Percentiles rank a stretch among this genome's conserved stretches.
Evolutionary conservation across 2,797 vertebrate genomes (phyloP).

Genomic region (Syngnathus acus): DNA sequence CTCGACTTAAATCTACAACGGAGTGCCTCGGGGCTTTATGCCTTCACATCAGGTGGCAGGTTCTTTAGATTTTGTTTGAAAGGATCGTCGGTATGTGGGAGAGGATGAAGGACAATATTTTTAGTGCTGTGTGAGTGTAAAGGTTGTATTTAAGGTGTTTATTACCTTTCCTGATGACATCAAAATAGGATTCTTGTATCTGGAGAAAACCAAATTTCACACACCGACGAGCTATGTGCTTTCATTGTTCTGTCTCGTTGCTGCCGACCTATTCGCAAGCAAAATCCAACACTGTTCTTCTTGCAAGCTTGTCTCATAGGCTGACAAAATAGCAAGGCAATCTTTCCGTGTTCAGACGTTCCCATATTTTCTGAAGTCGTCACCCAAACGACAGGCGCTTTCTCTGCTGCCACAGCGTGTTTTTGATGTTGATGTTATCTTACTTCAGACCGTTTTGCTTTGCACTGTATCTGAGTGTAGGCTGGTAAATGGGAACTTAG

Average conservation of each 20-base stretch:
- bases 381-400: slow-evolving; percentile 10
- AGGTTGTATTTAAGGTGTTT: too few relatives aligned
- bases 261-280: slow-evolving; percentile 12
- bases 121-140: neutral
- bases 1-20: neutral
- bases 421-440: neutral
- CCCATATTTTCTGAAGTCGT: slow-evolving; percentile 8
- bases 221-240: neutral
- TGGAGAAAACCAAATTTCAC: neutral
- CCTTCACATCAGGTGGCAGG: neutral
- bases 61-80: neutral
- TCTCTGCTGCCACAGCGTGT: neutral
- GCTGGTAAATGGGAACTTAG: neutral
- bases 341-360: slow-evolving; percentile 21
- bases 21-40: neutral
- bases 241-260: slow-evolving; percentile 17
- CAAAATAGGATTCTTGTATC: neutral
- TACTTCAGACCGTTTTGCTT: neutral
- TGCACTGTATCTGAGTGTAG: neutral
- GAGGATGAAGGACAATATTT: neutral
- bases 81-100: neutral
- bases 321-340: slow-evolving; percentile 38
- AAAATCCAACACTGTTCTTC: slow-evolving; percentile 5
- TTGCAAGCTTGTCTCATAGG: slow-evolving; percentile 10
- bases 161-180: too few relatives aligned